These are phyloP conservation scores for Helicoverpa zea DNA, from an alignment of 1,140 invertebrate genomes.

Conservation along the genomic window DNA sequence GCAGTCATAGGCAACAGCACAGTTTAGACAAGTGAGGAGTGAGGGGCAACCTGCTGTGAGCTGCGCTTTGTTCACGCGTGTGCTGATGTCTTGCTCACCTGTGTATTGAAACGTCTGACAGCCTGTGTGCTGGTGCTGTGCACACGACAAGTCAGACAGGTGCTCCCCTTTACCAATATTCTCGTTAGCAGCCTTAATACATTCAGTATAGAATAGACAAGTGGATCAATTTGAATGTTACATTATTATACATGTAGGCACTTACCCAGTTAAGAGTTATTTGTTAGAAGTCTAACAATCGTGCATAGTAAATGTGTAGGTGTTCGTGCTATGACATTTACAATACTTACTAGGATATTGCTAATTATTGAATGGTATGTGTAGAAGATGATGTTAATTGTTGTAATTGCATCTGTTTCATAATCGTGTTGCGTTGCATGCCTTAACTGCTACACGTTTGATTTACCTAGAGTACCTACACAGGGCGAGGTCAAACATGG, in stretches of 20 bases:
- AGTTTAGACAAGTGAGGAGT: constrained; percentile 25
- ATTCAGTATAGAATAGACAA: too few relatives aligned
- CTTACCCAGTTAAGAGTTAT: background rate
- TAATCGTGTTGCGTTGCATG: constrained; percentile 43
- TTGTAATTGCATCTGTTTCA: constrained; percentile 33
- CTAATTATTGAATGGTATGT: constrained; percentile 10
- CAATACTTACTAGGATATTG: background rate
- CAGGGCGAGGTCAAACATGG: constrained; percentile 4
- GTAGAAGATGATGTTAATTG: constrained; percentile 28
- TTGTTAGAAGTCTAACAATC: constrained; percentile 4
- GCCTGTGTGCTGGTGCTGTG: too few relatives aligned
- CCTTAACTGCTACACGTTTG: constrained; percentile 19
- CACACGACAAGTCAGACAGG: too few relatives aligned
- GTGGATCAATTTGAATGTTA: too few relatives aligned
- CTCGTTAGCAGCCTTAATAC: too few relatives aligned
- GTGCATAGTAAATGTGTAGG: constrained; percentile 32
- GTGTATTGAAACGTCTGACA: too few relatives aligned
- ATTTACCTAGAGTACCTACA: background rate
- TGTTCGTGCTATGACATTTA: constrained; percentile 8
- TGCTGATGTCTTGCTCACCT: background rate
- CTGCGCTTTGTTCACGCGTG: constrained; percentile 19
- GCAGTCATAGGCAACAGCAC: constrained; percentile 21
- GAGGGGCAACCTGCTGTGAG: background rate
- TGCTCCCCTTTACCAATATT: too few relatives aligned
- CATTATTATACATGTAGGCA: background rate